Percentiles rank a stretch among this genome's conserved stretches.
phyloP scores from a whole-genome alignment of 1,140 invertebrate genomes.

The Nasonia longicornis region DNA sequence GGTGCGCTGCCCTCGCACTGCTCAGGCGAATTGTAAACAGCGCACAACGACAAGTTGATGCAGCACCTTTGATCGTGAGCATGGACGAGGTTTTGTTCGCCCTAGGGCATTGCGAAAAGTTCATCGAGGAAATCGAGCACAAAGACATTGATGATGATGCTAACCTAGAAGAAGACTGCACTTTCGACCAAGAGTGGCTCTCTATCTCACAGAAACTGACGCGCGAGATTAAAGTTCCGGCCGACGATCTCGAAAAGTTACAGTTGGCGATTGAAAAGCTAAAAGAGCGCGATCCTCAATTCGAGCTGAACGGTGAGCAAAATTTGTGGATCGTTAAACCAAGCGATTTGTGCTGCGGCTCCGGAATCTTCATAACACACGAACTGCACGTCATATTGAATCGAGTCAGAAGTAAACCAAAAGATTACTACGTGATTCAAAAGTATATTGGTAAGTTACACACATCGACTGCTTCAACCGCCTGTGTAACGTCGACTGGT shows the following conservation, averaged over 20 bases:
- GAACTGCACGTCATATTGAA: slow-evolving; percentile 78
- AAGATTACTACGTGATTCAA: slow-evolving; percentile 86
- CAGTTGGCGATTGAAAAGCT: slow-evolving; percentile 71
- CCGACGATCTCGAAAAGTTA: slow-evolving; percentile 33
- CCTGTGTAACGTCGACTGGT: not conserved
- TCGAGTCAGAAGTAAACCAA: slow-evolving; percentile 71
- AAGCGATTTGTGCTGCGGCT: slow-evolving; percentile 84
- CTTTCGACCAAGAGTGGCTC: slow-evolving; percentile 75
- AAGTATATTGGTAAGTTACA: slow-evolving; percentile 87
- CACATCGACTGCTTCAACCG: not conserved
- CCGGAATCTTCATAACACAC: slow-evolving; percentile 82
- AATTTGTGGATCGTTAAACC: slow-evolving; percentile 97
- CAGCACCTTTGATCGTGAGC: no score
- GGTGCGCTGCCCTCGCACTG: slow-evolving; percentile 74
- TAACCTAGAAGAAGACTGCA: not conserved
- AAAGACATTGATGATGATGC: slow-evolving; percentile 70
- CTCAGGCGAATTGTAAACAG: slow-evolving; percentile 69
- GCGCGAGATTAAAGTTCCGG: slow-evolving; percentile 50
- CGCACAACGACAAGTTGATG: no score
- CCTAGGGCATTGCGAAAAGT: slow-evolving; percentile 70
- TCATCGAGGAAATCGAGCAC: slow-evolving; percentile 67
- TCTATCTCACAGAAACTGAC: slow-evolving; percentile 73
- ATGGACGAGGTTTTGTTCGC: slow-evolving; percentile 70
- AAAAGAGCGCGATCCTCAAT: slow-evolving; percentile 74
- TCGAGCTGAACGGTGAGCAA: slow-evolving; percentile 80